Base-by-base conservation (phyloP, 2,888 invertebrate genomes). In the Vesta saturnalis region DNA sequence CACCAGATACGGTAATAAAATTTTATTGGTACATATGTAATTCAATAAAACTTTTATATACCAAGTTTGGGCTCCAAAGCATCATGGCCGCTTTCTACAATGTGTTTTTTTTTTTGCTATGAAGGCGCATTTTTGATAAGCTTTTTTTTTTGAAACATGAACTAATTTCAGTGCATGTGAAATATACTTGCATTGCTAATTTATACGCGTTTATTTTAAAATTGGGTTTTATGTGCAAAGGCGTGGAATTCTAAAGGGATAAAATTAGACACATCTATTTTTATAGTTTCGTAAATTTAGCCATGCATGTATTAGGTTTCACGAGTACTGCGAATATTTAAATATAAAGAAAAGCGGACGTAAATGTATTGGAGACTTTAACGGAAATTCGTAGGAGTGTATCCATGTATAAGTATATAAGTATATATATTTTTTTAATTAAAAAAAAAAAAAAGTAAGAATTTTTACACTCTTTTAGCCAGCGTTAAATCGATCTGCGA, bases 401-500 rank as follows among this genome's bases (percentile, higher is more conserved):
- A n/a, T n/a, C n/a, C n/a, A n/a, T n/a, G n/a, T n/a, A n/a, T n/a
- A n/a, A n/a, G n/a, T n/a, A 52, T 52, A 39, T 39, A 39, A 39
- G n/a, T n/a, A 39, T 12, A 4, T 2, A n/a, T 52, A 10, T 21
- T 21, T 39, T 39, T 19, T 16, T 15, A 19, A 52, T 52, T 19
- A 58, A 58, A 58, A 30, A 39, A 63, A 15, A 16, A 23, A 60
- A 23, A 55, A 67, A 55, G 58, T 39, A 63, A 59, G 16, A 62
- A 30, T 63, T 54, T 67, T 61, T 67, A 58, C 63, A 54, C 49
- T 72, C 64, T 62, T 82, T 73, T 83, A 83, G 83, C 77, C 67
- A 78, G 73, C 72, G 69, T 81, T 77, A 84, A 82, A 79, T 77
- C 80, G 78, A 79, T 82, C 75, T 81, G 82, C 78, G 79, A 83